Evolutionary conservation across 2,113 vertebrate genomes (phyloP), one percentile per base, ranked within the genome.

Genomic region (Rhegmatorhina hoffmannsi): DNA sequence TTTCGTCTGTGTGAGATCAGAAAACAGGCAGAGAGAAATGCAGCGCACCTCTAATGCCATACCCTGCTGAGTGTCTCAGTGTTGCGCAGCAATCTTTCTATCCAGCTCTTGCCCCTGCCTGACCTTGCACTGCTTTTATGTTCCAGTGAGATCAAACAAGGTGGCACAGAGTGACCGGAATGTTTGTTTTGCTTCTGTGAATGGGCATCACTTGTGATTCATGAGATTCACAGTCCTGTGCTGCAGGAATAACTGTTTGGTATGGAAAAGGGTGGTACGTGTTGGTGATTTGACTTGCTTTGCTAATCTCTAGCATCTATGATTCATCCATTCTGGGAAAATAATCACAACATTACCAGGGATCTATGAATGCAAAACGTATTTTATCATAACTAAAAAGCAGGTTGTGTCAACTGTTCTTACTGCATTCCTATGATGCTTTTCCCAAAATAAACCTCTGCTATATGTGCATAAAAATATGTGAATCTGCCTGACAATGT

Each of bases 131-230:
- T 0, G 0, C 89, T 96, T 95, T 97, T 77, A 95, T 90, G 82
- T 95, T 88, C 50, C 87, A 80, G 34, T 15, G 46, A 95, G 93
- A 87, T 95, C 90, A 94, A 96, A 95, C 78, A 95, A 56, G 55
- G 66, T 95, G 84, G 84, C 93, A 95, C 43, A 34, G 59, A 69
- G 78, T 76, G 89, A 82, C 8, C 3, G 72, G 33, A 49, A 26
- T 84, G 69, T 91, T 95, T 96, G 76, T 84, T 96, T 88, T 92
- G 69, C 58, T 92, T 86, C 88, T 87, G 60, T 84, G 69, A 92
- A 80, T 78, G 86, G 88, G 69, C 80, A 92, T 53, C 10, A 1
- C 52, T 77, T 88, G 68, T 59, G 80, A 72, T 92, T 94, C 56
- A 36, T 77, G 62, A 75, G 66, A 44, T 81, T 94, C 53, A n/a